Evolutionary conservation across 2,888 invertebrate genomes (phyloP).

Genomic region (Clitarchus hookeri): DNA sequence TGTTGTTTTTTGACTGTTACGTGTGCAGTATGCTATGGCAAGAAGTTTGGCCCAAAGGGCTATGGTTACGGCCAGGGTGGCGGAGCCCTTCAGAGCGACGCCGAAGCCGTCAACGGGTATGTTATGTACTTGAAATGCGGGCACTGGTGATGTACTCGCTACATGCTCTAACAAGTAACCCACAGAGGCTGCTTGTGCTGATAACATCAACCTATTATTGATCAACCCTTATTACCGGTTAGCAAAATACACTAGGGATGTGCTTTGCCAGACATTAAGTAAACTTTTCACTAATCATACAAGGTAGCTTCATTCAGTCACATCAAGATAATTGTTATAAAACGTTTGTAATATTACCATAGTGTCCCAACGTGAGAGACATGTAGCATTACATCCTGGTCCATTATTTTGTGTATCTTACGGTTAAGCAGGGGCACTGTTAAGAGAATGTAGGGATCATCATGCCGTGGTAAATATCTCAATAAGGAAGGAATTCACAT

Average conservation of each 20-base stretch:
- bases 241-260: too few species aligned
- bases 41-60: constrained; percentile 96
- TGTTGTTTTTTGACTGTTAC: constrained; percentile 5
- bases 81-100: constrained; percentile 90
- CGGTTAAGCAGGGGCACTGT: not conserved
- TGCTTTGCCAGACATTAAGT: too few species aligned
- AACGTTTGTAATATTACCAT: not conserved
- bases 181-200: not conserved
- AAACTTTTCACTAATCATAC: not conserved
- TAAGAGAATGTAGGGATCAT: constrained; percentile 2
- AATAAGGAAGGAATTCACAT: too few species aligned
- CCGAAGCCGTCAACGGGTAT: constrained; percentile 84
- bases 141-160: not conserved
- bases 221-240: not conserved
- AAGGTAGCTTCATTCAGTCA: not conserved
- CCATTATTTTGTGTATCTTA: not conserved
- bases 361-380: not conserved
- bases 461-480: too few species aligned
- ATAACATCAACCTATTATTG: not conserved
- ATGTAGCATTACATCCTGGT: not conserved
- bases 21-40: constrained; percentile 86
- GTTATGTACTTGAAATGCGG: constrained; percentile 49
- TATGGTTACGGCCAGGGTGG: constrained; percentile 97
- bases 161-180: not conserved
- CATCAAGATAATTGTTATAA: not conserved